Evolutionary conservation across 2,888 invertebrate species (phyloP), one percentile per base, ranked within the genome.

Genomic region (Isoperla grammatica): DNA sequence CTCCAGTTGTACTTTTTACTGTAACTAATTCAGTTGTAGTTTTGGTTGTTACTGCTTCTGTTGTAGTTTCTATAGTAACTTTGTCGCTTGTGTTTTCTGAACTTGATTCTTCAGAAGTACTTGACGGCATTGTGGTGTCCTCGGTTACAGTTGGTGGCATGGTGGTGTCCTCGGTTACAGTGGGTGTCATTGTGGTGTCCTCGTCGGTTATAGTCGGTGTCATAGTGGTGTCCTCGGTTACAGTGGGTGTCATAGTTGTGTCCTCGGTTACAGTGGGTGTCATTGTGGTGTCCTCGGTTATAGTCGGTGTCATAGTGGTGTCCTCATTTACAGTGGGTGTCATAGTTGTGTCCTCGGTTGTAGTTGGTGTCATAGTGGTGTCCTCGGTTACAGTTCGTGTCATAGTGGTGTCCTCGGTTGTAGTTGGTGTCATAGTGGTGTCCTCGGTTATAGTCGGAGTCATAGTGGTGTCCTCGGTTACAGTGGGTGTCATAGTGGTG

Each of bases 381-480:
- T 40, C 22, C 9, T 37, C 1, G 12, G 43, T 43, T n/a, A 15
- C 22, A 6, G 19, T 1, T 13, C 13, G 2, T 15, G 19, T 57
- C 17, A n/a, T 46, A 12, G 45, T 8, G n/a, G 46, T 57, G 3
- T 43, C 5, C n/a, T 19, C 43, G 12, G 3, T 15, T 9, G 40
- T 55, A 15, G 56, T 39, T 19, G 12, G 4, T 40, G 13, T 13
- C n/a, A 22, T 56, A 2, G 56, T 46, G 23, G 45, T 46, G n/a
- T n/a, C 19, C 9, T 23, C 11, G 12, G 11, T 23, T 29, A 12
- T 17, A 12, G 19, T 2, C 11, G 1, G 12, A 19, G 6, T 9
- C 5, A 20, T 13, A 5, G 56, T 15, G 5, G 43, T 56, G 12
- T 22, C 17, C 5, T 12, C 20, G 3, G 43, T 11, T 0, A 11